phyloP scores from a whole-genome alignment of 2,888 invertebrate species.

The Drosophila fulvimacula region DNA sequence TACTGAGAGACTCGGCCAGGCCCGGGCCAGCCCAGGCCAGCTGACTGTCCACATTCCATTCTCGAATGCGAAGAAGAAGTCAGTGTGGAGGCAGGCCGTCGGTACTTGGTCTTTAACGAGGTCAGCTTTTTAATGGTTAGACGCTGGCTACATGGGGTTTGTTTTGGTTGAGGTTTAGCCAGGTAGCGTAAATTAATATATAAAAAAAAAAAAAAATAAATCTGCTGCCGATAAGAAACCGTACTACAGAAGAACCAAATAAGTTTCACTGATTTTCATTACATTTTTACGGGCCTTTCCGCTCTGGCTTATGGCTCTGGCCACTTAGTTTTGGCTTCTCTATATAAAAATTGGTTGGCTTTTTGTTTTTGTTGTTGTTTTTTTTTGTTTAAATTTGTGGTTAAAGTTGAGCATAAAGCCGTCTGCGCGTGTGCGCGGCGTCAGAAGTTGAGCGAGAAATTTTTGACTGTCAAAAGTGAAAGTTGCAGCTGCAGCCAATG shows the following conservation, averaged over 20 bases:
- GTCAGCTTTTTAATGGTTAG: conserved; percentile 47
- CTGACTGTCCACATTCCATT: conserved; percentile 43
- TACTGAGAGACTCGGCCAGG: conserved; percentile 9
- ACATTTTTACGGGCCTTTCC: conserved; percentile 51
- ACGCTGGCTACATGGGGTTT: conserved; percentile 11
- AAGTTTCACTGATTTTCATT: conserved; percentile 70
- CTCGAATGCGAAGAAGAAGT: conserved; percentile 21
- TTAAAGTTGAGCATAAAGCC: conserved; percentile 72
- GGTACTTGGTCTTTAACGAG: conserved; percentile 61
- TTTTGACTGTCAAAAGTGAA: conserved; percentile 81
- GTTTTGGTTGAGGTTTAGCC: conserved; percentile 10
- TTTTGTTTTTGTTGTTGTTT: conserved; percentile 19
- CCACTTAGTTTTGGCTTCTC: conserved; percentile 49
- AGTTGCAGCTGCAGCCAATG: conserved; percentile 72
- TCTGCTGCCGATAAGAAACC: conserved; percentile 16
- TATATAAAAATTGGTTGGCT: conserved; percentile 25
- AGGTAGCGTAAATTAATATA: conserved; percentile 16
- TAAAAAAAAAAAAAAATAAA: conserved; percentile 1
- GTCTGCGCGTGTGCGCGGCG: conserved; percentile 45
- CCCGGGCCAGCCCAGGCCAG: too few species aligned
- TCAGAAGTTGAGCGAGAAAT: conserved; percentile 79
- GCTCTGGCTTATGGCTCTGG: conserved; percentile 55
- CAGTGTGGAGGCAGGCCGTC: conserved; percentile 1
- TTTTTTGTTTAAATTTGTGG: conserved; percentile 49
- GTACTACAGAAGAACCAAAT: conserved; percentile 43